Evolutionary conservation across 2,113 vertebrate species (phyloP).

Genomic region (Eleginops maclovinus): DNA sequence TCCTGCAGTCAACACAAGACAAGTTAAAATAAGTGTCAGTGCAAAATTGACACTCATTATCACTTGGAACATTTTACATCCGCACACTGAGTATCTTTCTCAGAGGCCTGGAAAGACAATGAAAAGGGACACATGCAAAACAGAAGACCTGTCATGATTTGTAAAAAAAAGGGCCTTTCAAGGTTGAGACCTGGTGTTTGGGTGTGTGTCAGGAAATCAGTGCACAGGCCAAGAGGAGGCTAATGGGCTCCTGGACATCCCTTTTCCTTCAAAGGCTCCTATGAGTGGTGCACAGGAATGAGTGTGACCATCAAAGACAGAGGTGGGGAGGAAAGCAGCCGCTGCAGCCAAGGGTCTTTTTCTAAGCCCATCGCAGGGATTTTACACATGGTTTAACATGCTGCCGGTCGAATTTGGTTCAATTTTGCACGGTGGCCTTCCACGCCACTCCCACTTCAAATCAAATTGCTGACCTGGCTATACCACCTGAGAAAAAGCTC

Average conservation of each 20-base stretch:
- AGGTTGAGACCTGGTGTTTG: constrained; percentile 53
- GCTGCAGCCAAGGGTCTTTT: constrained; percentile 73
- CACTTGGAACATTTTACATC: not conserved
- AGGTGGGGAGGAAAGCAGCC: constrained; percentile 38
- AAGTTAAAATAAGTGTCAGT: constrained; percentile 35
- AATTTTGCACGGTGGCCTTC: constrained; percentile 75
- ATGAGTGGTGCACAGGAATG: constrained; percentile 58
- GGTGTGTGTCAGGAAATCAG: constrained; percentile 43
- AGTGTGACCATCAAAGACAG: constrained; percentile 75
- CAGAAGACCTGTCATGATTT: too few species aligned
- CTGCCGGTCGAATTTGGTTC: constrained; percentile 73
- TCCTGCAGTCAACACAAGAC: constrained; percentile 34
- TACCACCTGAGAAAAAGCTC: constrained; percentile 59
- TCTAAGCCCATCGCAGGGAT: constrained; percentile 75
- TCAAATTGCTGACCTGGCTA: constrained; percentile 68
- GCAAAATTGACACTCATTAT: constrained; percentile 36
- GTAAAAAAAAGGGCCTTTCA: not conserved
- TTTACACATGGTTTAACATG: constrained; percentile 85
- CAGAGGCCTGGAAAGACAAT: not conserved
- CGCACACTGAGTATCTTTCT: not conserved
- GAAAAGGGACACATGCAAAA: not conserved
- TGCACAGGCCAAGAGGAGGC: constrained; percentile 54
- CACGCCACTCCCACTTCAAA: constrained; percentile 69
- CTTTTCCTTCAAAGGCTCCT: constrained; percentile 67
- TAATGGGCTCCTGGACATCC: constrained; percentile 71